A percentile compares a stretch with the other conserved stretches of the same genome.
Conservation (phyloP, 92 coral and sea anemone genomes). For the Zoanthus sociatus region DNA sequence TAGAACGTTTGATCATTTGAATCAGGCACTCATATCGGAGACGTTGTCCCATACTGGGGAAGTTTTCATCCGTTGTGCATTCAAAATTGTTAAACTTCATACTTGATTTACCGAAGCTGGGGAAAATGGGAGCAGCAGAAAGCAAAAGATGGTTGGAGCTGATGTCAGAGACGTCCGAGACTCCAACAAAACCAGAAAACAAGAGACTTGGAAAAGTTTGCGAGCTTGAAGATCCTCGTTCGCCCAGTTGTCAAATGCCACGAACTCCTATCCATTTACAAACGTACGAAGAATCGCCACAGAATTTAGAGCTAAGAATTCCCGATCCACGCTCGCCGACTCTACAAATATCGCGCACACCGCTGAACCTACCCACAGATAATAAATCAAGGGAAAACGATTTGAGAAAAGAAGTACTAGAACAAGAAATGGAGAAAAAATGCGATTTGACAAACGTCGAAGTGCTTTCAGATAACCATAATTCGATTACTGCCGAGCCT, state of each 20-base stretch:
- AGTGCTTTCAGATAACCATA: constrained; percentile 38
- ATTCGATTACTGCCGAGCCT: constrained; percentile 15
- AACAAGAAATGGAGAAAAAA: constrained; percentile 38
- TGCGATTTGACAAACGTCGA: constrained; percentile 27
- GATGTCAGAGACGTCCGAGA: constrained; percentile 76
- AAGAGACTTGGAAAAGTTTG: constrained; percentile 58
- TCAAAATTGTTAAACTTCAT: not conserved
- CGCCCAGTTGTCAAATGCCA: constrained; percentile 72
- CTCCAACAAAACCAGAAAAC: constrained; percentile 69
- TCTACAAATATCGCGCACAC: constrained; percentile 76
- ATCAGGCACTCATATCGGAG: constrained; percentile 13
- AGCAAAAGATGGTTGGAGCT: constrained; percentile 87
- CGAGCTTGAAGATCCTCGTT: constrained; percentile 82
- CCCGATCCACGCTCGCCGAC: constrained; percentile 96
- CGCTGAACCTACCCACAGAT: constrained; percentile 48
- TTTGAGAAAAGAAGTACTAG: constrained; percentile 28
- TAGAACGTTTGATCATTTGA: constrained; percentile 44
- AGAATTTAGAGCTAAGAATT: constrained; percentile 64
- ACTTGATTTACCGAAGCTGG: not conserved
- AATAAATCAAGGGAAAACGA: not conserved
- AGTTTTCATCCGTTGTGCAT: no score
- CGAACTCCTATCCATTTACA: constrained; percentile 89
- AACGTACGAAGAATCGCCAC: constrained; percentile 80
- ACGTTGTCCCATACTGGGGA: not conserved
- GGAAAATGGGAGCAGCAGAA: constrained; percentile 86